Base-by-base conservation (phyloP, 1,140 invertebrate genomes). In the Rhysida immarginata region DNA sequence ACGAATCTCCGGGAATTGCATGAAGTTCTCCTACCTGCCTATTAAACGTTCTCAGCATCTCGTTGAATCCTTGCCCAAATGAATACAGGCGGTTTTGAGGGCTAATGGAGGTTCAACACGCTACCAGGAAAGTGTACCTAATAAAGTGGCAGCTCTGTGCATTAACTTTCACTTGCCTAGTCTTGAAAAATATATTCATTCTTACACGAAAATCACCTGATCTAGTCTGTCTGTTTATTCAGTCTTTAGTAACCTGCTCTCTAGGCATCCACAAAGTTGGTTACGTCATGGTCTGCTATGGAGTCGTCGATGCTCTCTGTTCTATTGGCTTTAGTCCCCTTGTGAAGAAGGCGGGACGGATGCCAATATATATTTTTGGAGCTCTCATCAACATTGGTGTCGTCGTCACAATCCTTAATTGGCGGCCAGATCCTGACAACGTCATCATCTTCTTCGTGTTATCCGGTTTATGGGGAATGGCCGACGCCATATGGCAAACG, bases 401-500 rank as follows among this genome's bases (percentile, higher is more conserved):
- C 53, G 79, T 90, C 60, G 78, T 80, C 2, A 81, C 84, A 56
- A 75, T 89, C 54, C 77, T 90, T 2, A 76, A 89, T 57, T 96
- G 93, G 92, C 81, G 77, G 54, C 89, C 93, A 0, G 81, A 84
- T 66, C 85, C 86, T 0, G 78, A 82, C 13, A 82, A 81, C 27
- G 79, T 83, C 0, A 74, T 81, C 14, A 74, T 90, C 1, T 96
- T 96, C 76, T 96, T 87, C 70, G 80, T 88, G 13, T 82, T 96
- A 46, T 87, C 89, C 1, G 90, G 87, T 0, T 73, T 95, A 0
- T 97, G 93, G 93, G 94, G 94, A 20, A 82, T 95, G n/a, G 87
- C 87, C 3, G 94, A 96, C 68, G 90, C 91, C 1, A 87, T 96
- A 0, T 97, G 93, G 93, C 93, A 96, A 68, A 96, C 94, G 0